Conservation (phyloP, 2,888 invertebrate species). For the Drosophila hamatofila region DNA sequence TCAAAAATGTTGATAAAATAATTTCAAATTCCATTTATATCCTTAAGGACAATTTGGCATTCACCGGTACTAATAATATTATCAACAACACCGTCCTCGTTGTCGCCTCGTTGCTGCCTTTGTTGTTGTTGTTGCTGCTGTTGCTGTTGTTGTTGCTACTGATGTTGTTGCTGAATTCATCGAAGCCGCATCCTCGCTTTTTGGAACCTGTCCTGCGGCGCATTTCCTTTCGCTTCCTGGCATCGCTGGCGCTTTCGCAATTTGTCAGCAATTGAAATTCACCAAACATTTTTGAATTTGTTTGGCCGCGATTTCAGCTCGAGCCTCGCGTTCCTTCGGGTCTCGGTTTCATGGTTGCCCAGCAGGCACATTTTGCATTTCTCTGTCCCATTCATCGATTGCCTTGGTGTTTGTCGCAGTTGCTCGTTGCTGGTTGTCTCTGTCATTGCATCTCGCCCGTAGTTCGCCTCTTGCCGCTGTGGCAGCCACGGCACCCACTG, state of each 20-base stretch:
- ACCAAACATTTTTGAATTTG: slow-evolving; percentile 82
- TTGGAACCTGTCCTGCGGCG: slow-evolving; percentile 48
- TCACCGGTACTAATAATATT: slow-evolving; percentile 79
- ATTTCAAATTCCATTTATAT: slow-evolving; percentile 81
- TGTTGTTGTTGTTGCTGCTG: slow-evolving; percentile 13
- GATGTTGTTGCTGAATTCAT: slow-evolving; percentile 50
- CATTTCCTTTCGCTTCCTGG: slow-evolving; percentile 38
- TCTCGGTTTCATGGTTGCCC: slow-evolving; percentile 60
- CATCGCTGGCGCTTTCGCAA: slow-evolving; percentile 59
- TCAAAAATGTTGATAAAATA: slow-evolving; percentile 83
- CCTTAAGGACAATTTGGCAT: slow-evolving; percentile 82
- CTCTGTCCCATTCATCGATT: slow-evolving; percentile 65
- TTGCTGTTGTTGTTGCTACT: slow-evolving; percentile 18
- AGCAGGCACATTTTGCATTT: slow-evolving; percentile 81
- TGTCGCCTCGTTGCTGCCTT: slow-evolving; percentile 3
- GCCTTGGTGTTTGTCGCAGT: slow-evolving; percentile 37
- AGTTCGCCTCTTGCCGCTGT: slow-evolving; percentile 24
- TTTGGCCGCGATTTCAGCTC: slow-evolving; percentile 65
- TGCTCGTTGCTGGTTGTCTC: slow-evolving; percentile 11
- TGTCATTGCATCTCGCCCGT: slow-evolving; percentile 57
- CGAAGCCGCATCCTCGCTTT: slow-evolving; percentile 48
- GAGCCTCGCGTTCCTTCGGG: slow-evolving; percentile 26
- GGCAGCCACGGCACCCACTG: slow-evolving; percentile 66
- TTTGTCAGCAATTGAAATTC: slow-evolving; percentile 82
- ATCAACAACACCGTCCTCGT: slow-evolving; percentile 62